A percentile compares a stretch with the other conserved stretches of the same genome.
Evolutionary conservation across 2,113 vertebrate species (phyloP).

Genomic region (Barnardius zonarius): DNA sequence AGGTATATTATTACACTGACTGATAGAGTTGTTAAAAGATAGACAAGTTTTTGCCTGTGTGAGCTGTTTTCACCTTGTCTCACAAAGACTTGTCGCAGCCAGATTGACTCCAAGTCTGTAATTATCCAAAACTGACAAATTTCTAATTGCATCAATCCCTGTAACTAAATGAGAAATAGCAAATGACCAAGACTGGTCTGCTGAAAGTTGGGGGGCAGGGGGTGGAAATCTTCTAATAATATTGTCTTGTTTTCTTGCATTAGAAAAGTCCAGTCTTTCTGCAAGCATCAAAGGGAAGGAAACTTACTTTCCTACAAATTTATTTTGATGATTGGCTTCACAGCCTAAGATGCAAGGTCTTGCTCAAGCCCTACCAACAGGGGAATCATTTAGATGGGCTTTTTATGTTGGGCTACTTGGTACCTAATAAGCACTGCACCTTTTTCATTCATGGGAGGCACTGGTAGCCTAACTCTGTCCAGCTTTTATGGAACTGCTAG

Average conservation of each 20-base stretch:
- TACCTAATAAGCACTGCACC: background rate
- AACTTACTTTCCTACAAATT: background rate
- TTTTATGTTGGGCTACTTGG: background rate
- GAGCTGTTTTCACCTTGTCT: background rate
- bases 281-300: background rate
- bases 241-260: background rate
- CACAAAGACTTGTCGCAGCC: background rate
- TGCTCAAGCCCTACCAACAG: background rate
- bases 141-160: background rate
- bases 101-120: background rate
- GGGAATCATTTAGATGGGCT: background rate
- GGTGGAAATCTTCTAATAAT: background rate
- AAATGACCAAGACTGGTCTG: background rate
- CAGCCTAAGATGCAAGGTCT: background rate
- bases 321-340: background rate
- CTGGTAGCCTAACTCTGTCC: background rate
- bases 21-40: background rate
- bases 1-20: background rate
- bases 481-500: background rate
- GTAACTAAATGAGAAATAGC: background rate
- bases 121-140: background rate
- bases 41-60: background rate
- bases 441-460: background rate
- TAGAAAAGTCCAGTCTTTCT: background rate
- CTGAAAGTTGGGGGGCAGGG: background rate